These are phyloP conservation scores for Habrosyne pyritoides DNA, from an alignment of 2,888 invertebrate genomes.

Conservation along the genomic window DNA sequence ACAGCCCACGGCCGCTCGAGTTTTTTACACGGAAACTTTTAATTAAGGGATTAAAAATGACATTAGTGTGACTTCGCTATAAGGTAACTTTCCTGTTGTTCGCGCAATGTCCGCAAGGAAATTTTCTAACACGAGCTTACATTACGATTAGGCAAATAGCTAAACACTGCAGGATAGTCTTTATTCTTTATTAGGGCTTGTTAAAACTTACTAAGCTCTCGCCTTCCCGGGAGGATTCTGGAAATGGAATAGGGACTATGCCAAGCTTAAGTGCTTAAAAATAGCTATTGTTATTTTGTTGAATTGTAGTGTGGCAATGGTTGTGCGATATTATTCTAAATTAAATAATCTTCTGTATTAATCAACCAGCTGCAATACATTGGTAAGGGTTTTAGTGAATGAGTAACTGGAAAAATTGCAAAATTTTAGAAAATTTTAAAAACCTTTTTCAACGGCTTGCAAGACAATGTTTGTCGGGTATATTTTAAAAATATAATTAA, in stretches of 20 bases:
- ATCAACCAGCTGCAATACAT: no score
- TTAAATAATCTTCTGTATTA: no score
- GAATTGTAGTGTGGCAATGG: neutral
- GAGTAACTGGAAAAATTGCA: no score
- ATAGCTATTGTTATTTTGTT: slow-evolving; percentile 9
- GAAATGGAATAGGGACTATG: slow-evolving; percentile 25
- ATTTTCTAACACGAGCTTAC: slow-evolving; percentile 39
- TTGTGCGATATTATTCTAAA: neutral
- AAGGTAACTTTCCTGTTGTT: slow-evolving; percentile 73
- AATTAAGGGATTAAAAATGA: slow-evolving; percentile 83
- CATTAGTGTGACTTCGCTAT: slow-evolving; percentile 76
- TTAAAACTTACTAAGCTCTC: slow-evolving; percentile 45
- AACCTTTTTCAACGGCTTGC: no score
- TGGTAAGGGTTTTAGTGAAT: no score
- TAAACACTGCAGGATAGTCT: slow-evolving; percentile 36
- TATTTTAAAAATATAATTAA: no score
- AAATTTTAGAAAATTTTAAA: no score
- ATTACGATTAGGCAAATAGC: slow-evolving; percentile 53
- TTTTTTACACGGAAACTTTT: slow-evolving; percentile 77
- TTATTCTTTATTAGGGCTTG: slow-evolving; percentile 45
- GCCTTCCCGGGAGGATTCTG: slow-evolving; percentile 26
- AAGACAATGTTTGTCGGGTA: no score
- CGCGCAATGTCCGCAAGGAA: slow-evolving; percentile 48
- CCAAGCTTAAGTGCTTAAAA: slow-evolving; percentile 23
- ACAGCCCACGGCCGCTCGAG: slow-evolving; percentile 63